These are phyloP conservation scores for Eurois occulta DNA, from an alignment of 2,888 invertebrate genomes.

Conservation along the genomic window DNA sequence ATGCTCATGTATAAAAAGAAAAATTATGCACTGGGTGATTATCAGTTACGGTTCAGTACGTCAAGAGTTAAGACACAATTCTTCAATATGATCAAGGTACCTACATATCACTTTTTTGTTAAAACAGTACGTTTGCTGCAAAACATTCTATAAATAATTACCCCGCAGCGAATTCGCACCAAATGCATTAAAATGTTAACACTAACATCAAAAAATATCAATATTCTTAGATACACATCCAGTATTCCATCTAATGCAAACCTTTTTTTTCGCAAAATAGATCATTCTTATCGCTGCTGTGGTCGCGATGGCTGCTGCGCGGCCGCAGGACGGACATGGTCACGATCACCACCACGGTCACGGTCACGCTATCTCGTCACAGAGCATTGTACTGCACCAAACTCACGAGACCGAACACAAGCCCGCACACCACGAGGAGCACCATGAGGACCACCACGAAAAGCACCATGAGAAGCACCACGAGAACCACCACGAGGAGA, in stretches of 20 bases:
- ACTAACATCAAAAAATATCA: not conserved
- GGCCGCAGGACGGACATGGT: conserved; percentile 59
- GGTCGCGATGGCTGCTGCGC: conserved; percentile 47
- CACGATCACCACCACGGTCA: conserved; percentile 58
- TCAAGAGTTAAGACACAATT: conserved; percentile 26
- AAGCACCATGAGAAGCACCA: conserved; percentile 1
- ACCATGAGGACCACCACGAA: not conserved
- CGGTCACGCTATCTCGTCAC: conserved; percentile 71
- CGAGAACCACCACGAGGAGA: conserved; percentile 2
- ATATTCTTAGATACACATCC: not conserved
- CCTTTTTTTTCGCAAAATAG: conserved; percentile 10
- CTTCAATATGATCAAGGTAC: conserved; percentile 59
- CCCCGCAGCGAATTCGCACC: not conserved
- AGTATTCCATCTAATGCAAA: not conserved
- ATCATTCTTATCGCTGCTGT: conserved; percentile 42
- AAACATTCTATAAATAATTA: not conserved
- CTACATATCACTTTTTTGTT: not conserved
- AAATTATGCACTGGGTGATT: conserved; percentile 13
- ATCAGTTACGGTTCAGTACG: conserved; percentile 47
- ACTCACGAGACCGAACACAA: conserved; percentile 50
- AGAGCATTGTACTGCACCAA: conserved; percentile 75
- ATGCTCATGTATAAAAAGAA: conserved; percentile 54
- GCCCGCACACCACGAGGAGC: conserved; percentile 20
- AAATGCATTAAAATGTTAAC: not conserved
- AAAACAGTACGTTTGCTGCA: not conserved